Base-by-base conservation (phyloP, 2,888 invertebrate species). In the Eledona agricola region DNA sequence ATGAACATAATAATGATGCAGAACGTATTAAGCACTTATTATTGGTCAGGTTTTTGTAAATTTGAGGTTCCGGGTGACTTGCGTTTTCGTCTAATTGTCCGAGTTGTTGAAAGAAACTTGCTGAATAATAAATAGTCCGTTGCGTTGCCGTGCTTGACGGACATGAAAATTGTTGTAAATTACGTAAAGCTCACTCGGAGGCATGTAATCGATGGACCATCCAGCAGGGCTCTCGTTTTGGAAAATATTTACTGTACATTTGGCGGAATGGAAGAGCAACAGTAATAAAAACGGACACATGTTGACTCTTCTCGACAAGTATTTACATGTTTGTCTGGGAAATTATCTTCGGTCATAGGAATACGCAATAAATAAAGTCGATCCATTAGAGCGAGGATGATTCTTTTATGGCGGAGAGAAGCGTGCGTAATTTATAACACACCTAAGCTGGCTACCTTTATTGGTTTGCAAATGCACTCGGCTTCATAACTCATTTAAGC, bases 401-500 rank as follows among this genome's bases (percentile, higher is more conserved):
- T n/a, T n/a, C n/a, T n/a, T n/a, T n/a, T n/a, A n/a, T n/a, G n/a
- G n/a, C n/a, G 25, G 6, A 28, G 22, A 26, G 10, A 25, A 45
- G 17, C 7, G 6, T 15, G 22, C 13, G 23, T 15, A 13, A 45
- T 45, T 45, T 32, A 45, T 32, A 19, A 42, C 42, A 7, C 32
- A 16, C 19, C 16, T 45, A 31, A 40, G 29, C 42, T 31, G 49
- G 31, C 37, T 49, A 50, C 50, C 38, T 50, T 50, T 40, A 49
- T 49, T 49, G 34, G 35, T 35, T 51, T 42, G 51, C 51, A 43
- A 51, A 34, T 35, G 35, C 38, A 19, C 46, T n/a, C n/a, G n/a
- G n/a, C n/a, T 52, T 52, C 51, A 52, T 52, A 52, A 52, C 38
- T 51, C 51, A 51, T 43, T 28, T 43, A 34, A 26, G 51, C 26